These are phyloP conservation scores for Willisornis vidua DNA, from an alignment of 2,113 vertebrate genomes.

Conservation along the genomic window DNA sequence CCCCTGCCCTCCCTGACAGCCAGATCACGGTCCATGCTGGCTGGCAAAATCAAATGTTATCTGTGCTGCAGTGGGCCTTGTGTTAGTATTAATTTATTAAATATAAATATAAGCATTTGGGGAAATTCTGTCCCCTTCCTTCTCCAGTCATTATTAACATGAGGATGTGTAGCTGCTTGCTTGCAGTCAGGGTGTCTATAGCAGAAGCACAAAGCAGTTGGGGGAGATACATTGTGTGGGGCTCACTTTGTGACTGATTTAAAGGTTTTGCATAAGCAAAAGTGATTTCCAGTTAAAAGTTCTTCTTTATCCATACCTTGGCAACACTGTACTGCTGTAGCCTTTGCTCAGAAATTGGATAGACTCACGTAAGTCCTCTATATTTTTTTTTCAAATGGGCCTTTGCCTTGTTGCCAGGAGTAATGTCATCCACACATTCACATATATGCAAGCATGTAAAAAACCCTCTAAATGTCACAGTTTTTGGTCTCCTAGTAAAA, in stretches of 20 bases:
- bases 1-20: not conserved
- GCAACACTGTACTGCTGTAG: not conserved
- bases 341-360: not conserved
- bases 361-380: not conserved
- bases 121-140: not conserved
- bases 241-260: not conserved
- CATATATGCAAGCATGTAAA: not conserved
- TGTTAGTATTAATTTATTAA: not conserved
- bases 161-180: not conserved
- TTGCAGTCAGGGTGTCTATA: not conserved
- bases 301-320: not conserved
- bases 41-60: not conserved
- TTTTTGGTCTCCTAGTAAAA: not conserved
- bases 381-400: not conserved
- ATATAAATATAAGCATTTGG: not conserved
- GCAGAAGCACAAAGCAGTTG: not conserved
- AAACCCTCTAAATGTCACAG: not conserved
- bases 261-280: not conserved
- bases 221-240: not conserved
- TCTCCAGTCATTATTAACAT: not conserved
- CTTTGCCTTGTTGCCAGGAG: not conserved
- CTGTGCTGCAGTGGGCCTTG: not conserved
- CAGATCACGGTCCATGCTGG: not conserved
- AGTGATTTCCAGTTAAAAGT: not conserved
- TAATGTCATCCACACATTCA: not conserved